These are phyloP conservation scores for Podiceps cristatus DNA, from an alignment of 2,113 vertebrate species.

Conservation along the genomic window DNA sequence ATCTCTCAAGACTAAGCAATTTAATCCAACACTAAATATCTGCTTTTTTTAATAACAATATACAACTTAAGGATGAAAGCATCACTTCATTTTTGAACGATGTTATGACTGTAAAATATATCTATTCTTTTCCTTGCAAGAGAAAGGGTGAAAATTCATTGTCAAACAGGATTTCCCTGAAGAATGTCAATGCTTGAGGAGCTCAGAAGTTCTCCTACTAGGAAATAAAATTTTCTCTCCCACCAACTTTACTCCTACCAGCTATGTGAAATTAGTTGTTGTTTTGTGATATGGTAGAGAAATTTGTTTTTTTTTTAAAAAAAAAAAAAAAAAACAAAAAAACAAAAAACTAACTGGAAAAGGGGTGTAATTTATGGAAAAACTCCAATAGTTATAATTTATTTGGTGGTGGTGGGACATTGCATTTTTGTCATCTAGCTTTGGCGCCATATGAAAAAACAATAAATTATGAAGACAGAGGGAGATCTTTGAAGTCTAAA, in stretches of 20 bases:
- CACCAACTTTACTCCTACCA: neutral
- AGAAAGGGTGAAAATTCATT: neutral
- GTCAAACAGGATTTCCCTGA: neutral
- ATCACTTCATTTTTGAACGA: neutral
- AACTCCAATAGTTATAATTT: neutral
- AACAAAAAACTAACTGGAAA: neutral
- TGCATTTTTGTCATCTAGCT: neutral
- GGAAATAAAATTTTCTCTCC: neutral
- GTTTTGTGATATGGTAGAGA: neutral
- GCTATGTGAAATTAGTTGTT: neutral
- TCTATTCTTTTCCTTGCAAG: neutral
- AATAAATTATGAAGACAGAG: neutral
- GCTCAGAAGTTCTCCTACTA: neutral
- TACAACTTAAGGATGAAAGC: neutral
- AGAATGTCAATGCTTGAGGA: neutral
- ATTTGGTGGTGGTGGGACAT: neutral
- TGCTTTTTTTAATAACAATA: neutral
- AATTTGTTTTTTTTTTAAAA: neutral
- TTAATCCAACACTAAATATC: neutral
- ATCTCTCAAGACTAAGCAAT: neutral
- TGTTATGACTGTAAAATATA: neutral
- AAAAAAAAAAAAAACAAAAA: too few relatives aligned
- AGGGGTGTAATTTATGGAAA: neutral
- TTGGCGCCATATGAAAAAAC: neutral
- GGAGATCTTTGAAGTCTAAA: neutral